A percentile compares a stretch with the other conserved stretches of the same genome.
Evolutionary conservation across 1,140 invertebrate genomes (phyloP).

Genomic region (Hylaeus volcanicus): DNA sequence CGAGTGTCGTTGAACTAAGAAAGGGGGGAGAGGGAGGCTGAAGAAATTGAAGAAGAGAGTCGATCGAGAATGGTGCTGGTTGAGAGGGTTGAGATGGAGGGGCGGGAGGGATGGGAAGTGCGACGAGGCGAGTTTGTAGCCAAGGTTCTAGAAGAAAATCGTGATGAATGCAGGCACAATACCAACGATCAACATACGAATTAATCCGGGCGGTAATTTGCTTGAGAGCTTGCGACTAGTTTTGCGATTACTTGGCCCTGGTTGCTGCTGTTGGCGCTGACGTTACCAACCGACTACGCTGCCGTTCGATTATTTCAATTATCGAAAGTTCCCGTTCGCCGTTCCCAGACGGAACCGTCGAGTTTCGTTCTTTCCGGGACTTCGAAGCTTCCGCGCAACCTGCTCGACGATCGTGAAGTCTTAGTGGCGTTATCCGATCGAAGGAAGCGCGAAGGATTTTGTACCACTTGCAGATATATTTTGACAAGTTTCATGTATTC

Average conservation of each 20-base stretch:
- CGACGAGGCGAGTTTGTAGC: conserved; percentile 39
- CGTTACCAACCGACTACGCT: neutral
- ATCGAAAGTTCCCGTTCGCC: conserved; percentile 1
- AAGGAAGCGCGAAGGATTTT: too few species aligned
- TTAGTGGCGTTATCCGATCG: too few species aligned
- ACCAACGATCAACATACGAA: conserved; percentile 59
- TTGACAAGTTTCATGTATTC: too few species aligned
- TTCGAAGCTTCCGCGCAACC: neutral
- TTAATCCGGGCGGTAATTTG: conserved; percentile 52
- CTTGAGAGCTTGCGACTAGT: conserved; percentile 12
- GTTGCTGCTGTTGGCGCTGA: neutral
- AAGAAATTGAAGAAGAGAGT: conserved; percentile 47
- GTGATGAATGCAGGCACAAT: conserved; percentile 66
- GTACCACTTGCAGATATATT: too few species aligned
- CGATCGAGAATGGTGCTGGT: neutral
- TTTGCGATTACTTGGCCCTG: conserved; percentile 10
- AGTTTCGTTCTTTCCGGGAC: neutral
- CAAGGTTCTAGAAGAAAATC: conserved; percentile 56
- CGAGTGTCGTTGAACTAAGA: conserved; percentile 67
- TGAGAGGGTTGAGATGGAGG: neutral
- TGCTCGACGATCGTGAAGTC: too few species aligned
- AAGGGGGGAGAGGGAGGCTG: conserved; percentile 53
- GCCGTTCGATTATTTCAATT: conserved; percentile 26
- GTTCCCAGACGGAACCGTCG: neutral
- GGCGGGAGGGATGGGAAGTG: neutral